Base-by-base conservation (phyloP, 1,140 invertebrate species). In the Coelopa frigida region DNA sequence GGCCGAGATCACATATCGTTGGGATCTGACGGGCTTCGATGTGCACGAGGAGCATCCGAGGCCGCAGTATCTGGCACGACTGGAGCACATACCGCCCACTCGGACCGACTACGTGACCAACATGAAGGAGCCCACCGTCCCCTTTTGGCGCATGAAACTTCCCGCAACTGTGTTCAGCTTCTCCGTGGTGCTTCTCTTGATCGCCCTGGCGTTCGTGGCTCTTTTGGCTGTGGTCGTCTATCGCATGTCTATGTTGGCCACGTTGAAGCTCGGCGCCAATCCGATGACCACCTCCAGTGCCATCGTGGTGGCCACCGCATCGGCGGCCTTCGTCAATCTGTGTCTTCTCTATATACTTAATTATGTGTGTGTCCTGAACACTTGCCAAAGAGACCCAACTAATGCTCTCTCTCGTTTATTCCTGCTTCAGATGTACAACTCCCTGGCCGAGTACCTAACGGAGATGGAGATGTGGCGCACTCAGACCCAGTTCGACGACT, bases 401-500 rank as follows among this genome's bases (percentile, higher is more conserved):
- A 10, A 15, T 35, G 33, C 6, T 35, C 33, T 33, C 11, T 18
- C 22, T 21, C 43, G 24, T 20, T 40, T 18, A 39, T 44, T 39
- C 7, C n/a, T 24, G 55, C 63, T 71, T 17, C 57, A 87, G 84
- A 76, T 96, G 26, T 98, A 98, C 59, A 84, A 84, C 53, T 85
- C 80, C 69, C 63, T 95, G 29, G 94, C 95, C 0, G 80, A 92
- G 56, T 92, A 89, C 70, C 76, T 98, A 29, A 98, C 95, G 0
- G 92, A 97, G 73, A 79, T 93, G 69, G 90, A 99, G 76, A 77
- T 96, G 53, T 80, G 91, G 43, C 76, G 95, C 45, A 98, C 95
- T 1, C 94, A 98, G 74, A 94, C 90, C 0, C 92, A 98, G 72
- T 99, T 96, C 72, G 95, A 99, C 62, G 93, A 98, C 59, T 94